A percentile compares a stretch with the other conserved stretches of the same genome.
Evolutionary conservation across 2,113 vertebrate species (phyloP).

Genomic region (Notechis scutatus): DNA sequence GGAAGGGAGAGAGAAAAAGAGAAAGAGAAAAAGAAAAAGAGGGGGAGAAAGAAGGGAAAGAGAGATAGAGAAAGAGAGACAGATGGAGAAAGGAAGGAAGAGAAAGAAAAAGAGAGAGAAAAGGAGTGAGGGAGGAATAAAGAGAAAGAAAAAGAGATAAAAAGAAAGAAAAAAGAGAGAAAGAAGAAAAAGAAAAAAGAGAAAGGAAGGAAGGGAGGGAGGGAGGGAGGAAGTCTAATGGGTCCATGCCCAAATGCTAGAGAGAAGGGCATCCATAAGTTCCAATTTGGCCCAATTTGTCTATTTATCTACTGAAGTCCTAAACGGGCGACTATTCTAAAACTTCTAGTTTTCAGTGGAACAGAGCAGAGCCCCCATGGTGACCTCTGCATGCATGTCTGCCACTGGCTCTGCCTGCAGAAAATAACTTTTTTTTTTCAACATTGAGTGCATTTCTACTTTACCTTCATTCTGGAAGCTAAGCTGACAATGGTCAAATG

Average conservation of each 20-base stretch:
- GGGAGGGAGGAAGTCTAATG: too few species aligned
- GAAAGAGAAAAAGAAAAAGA: too few species aligned
- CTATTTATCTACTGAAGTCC: neutral
- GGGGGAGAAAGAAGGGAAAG: too few species aligned
- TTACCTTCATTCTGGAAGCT: slow-evolving; percentile 82
- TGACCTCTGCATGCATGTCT: neutral
- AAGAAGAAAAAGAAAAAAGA: too few species aligned
- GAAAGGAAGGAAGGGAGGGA: too few species aligned
- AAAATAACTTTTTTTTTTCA: neutral
- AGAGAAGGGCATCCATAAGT: neutral
- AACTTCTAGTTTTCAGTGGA: neutral
- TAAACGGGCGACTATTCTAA: neutral
- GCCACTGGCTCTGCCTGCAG: neutral
- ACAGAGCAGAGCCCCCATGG: neutral
- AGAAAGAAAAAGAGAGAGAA: too few species aligned
- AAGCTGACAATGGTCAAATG: slow-evolving; percentile 83
- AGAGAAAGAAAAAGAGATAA: too few species aligned
- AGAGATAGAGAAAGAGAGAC: too few species aligned
- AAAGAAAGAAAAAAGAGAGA: too few species aligned
- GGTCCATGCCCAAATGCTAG: neutral
- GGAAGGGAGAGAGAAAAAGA: too few species aligned
- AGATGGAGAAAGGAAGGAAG: too few species aligned
- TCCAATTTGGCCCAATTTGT: neutral
- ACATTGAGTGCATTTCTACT: neutral
- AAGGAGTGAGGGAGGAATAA: too few species aligned